Base-by-base conservation (phyloP, 2,113 vertebrate genomes). In the Cebidichthys violaceus region DNA sequence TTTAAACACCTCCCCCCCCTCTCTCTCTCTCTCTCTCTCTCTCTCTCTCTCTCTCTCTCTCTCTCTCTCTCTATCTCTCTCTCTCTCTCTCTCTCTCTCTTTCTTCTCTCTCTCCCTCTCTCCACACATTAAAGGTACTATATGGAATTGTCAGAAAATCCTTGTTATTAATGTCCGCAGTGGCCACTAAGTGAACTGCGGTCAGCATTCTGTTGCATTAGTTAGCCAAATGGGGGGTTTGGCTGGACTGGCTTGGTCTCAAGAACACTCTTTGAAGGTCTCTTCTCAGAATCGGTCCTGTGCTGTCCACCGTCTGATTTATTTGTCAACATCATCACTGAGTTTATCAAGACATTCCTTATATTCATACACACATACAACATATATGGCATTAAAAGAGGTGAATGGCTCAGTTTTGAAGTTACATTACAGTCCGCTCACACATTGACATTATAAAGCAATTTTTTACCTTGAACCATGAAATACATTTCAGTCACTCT, bases 1-100 rank as follows among this genome's bases (percentile, higher is more conserved):
- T 79, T 79, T 83, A 86, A 78, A 57, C 31, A 61, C 35, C 65
- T 33, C 57, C 6, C 35, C 37, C 0, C 73, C n/a, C 55, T 4
- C 29, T 15, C 14, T 61, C 55, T 39, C 72, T 39, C 47, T 55
- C 55, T 52, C 62, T 11, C 41, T 10, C 11, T 2, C 64, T 29
- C 61, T 6, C 45, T 10, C 11, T 61, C 61, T 39, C 69, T 27
- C 43, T 22, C 17, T 31, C 35, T 9, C 39, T 29, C 15, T 43
- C n/a, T 15, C 15, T 45, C 7, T 33, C 4, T 27, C 14, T 59
- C 55, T 54, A 3, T 54, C 2, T 55, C 54, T 55, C n/a, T 9
- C 15, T 33, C 59, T 33, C 33, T 33, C n/a, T 14, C 54, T 57
- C 24, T 6, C 10, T 14, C 11, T 57, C 24, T 27, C 45, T 20